phyloP scores from a whole-genome alignment of 2,113 vertebrate species.

The Agapornis roseicollis region DNA sequence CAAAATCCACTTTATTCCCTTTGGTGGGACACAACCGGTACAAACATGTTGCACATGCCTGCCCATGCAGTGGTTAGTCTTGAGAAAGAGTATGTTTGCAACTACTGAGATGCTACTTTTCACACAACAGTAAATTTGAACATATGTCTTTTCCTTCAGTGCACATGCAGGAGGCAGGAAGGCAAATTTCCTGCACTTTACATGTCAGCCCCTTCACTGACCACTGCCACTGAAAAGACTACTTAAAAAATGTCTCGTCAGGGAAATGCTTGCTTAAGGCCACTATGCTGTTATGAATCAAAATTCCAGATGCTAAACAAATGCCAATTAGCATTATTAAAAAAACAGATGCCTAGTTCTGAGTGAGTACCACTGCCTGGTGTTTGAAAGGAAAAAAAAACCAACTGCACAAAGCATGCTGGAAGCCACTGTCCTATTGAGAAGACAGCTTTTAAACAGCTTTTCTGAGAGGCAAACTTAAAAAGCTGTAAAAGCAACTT shows the following conservation, averaged over 20 bases:
- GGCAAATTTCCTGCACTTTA: not conserved
- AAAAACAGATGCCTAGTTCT: conserved; percentile 50
- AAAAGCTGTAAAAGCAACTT: conserved; percentile 59
- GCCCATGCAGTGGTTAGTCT: not conserved
- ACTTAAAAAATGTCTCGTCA: not conserved
- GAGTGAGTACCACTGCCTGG: conserved; percentile 25
- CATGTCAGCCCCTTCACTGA: not conserved
- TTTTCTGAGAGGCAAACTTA: conserved; percentile 32
- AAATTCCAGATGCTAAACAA: conserved; percentile 65
- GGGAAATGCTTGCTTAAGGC: conserved; percentile 14
- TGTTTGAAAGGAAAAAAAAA: not conserved
- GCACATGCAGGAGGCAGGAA: not conserved
- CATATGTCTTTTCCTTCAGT: not conserved
- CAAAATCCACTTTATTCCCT: not conserved
- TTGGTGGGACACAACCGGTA: not conserved
- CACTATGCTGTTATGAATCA: conserved; percentile 50
- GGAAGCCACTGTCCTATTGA: conserved; percentile 48
- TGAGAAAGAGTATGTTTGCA: not conserved
- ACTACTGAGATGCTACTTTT: not conserved
- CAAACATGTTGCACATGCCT: rapidly evolving
- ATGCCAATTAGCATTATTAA: conserved; percentile 55
- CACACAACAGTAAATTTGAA: not conserved
- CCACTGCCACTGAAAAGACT: not conserved
- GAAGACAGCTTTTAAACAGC: conserved; percentile 58
- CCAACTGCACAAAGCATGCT: conserved; percentile 13